A percentile compares a stretch with the other conserved stretches of the same genome.
These are phyloP conservation scores for Zingel zingel DNA, from an alignment of 2,113 vertebrate genomes.

Conservation along the genomic window DNA sequence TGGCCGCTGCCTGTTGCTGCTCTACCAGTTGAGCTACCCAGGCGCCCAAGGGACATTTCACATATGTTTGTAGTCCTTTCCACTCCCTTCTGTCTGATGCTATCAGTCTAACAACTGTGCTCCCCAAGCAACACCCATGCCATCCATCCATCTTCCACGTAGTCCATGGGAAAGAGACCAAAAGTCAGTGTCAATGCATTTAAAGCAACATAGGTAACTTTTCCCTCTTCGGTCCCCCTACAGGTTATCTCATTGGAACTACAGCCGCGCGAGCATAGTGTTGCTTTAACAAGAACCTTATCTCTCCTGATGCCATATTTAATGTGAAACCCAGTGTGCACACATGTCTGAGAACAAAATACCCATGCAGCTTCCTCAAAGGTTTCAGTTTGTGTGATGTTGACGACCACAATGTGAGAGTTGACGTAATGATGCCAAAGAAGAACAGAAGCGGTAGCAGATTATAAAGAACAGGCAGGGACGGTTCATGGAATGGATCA, in stretches of 20 bases:
- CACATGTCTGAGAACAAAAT: constrained; percentile 20
- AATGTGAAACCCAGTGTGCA: constrained; percentile 26
- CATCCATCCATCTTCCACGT: neutral
- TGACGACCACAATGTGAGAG: neutral
- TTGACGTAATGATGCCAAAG: neutral
- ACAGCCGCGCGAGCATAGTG: too few species aligned
- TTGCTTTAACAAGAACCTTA: neutral
- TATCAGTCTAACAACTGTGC: too few species aligned
- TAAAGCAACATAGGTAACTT: too few species aligned
- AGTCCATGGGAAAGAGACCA: neutral
- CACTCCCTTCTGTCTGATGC: neutral
- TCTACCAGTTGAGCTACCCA: too few species aligned
- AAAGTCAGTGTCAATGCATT: neutral
- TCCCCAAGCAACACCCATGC: neutral
- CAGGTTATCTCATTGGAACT: too few species aligned
- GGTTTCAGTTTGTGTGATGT: neutral
- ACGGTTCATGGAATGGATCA: neutral
- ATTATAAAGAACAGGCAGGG: neutral
- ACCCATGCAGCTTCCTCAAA: constrained; percentile 47
- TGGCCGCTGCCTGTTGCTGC: too few species aligned
- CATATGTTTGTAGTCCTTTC: neutral
- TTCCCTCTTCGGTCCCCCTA: too few species aligned
- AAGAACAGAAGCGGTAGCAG: neutral
- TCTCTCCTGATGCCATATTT: neutral
- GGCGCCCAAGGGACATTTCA: neutral